Evolutionary conservation across 2,113 vertebrate species (phyloP), one percentile per base, ranked within the genome.

Genomic region (Barbus barbus): DNA sequence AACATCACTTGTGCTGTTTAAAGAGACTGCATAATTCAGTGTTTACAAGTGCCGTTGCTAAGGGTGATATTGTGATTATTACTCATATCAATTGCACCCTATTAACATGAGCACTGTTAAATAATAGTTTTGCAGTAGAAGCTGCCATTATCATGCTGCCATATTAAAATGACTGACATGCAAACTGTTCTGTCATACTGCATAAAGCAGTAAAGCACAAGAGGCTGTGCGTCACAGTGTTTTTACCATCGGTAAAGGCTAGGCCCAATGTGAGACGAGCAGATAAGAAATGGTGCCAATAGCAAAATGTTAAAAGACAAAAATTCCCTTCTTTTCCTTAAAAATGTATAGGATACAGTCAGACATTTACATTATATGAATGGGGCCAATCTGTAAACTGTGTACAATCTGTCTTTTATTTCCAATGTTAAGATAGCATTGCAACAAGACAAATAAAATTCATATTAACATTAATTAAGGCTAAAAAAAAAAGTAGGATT

Each of bases 1-100:
- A 86, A 81, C 63, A 84, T 63, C 60, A 61, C 53, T 69, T 56
- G 33, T 48, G 28, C 69, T 81, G 56, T 76, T 84, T 83, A 41
- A 58, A 8, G 28, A 72, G 75, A 53, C 33, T 44, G 72, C 38
- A 69, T 61, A 80, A 65, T 80, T 80, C 76, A 36, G 28, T 79
- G 58, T 65, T 65, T 75, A 67, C 38, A 61, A 61, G 63, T 26
- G 13, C 14, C 8, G 46, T 75, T 75, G 73, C 73, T 75, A 75
- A 75, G 73, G 73, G 24, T 75, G 73, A 75, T 75, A 51, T 18
- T 75, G 73, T 51, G 24, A 60, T 61, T 60, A 60, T 60, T 44
- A 44, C 77, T 58, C 3, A 78, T 61, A 61, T 78, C 56, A 78
- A 26, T 41, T 78, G 53, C 38, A 58, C 18, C 77, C 77, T 61